Conservation (phyloP, 1,140 invertebrate species). For the Galleria mellonella region DNA sequence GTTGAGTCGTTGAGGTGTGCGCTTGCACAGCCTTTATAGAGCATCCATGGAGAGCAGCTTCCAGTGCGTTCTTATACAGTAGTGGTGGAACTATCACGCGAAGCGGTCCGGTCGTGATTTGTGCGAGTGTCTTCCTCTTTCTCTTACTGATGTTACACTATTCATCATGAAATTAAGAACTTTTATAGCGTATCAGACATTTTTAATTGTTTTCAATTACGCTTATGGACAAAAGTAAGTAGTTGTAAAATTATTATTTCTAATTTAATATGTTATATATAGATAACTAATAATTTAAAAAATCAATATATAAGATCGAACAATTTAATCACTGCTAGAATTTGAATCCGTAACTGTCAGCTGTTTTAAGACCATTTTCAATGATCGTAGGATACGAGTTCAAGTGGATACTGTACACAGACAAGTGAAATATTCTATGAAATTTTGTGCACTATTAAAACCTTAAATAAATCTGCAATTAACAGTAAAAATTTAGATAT, state of each 20-base stretch:
- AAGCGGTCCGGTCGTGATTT: constrained; percentile 34
- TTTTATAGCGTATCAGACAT: constrained; percentile 18
- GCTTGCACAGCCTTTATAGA: constrained; percentile 48
- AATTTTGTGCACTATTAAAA: too few species aligned
- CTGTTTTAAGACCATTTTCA: too few species aligned
- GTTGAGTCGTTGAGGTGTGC: constrained; percentile 11
- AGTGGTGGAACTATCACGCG: constrained; percentile 46
- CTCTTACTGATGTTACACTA: constrained; percentile 15
- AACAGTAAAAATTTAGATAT: too few species aligned
- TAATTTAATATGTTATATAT: too few species aligned
- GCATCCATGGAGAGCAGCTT: constrained; percentile 25
- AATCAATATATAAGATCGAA: too few species aligned
- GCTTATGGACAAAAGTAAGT: constrained; percentile 40
- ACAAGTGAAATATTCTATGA: too few species aligned
- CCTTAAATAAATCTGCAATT: too few species aligned
- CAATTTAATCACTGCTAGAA: too few species aligned
- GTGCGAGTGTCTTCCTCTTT: constrained; percentile 8
- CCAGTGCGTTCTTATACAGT: constrained; percentile 37
- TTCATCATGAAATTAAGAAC: constrained; percentile 37
- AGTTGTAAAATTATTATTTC: constrained; percentile 7
- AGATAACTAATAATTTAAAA: too few species aligned
- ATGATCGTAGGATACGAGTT: too few species aligned
- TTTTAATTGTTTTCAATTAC: constrained; percentile 26
- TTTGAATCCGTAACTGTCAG: too few species aligned
- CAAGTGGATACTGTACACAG: too few species aligned